A percentile compares a stretch with the other conserved stretches of the same genome.
Evolutionary conservation across 92 coral and sea anemone genomes (phyloP).

Genomic region (Porites lobata): DNA sequence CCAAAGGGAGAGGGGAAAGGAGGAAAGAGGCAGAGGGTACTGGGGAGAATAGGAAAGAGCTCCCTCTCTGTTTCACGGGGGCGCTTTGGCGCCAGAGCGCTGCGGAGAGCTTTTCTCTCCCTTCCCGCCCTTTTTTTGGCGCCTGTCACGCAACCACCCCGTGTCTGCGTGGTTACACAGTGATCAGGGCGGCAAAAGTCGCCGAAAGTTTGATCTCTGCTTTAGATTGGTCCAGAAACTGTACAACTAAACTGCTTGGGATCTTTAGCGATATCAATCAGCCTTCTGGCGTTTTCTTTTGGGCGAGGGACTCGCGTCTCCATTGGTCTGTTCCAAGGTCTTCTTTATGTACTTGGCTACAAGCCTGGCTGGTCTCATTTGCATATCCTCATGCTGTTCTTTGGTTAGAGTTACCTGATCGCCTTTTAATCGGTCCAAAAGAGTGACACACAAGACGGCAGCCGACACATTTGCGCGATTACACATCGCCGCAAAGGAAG

Average conservation of each 20-base stretch:
- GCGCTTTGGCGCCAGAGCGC: too few species aligned
- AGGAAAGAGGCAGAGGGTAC: too few species aligned
- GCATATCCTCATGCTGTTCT: conserved; percentile 85
- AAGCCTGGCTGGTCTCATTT: conserved; percentile 87
- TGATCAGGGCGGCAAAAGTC: too few species aligned
- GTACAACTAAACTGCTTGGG: not conserved
- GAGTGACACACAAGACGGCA: conserved; percentile 93
- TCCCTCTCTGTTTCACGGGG: too few species aligned
- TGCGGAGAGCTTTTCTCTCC: too few species aligned
- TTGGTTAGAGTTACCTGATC: conserved; percentile 82
- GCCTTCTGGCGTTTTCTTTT: conserved; percentile 19
- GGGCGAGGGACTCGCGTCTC: not conserved
- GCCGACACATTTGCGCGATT: conserved; percentile 93
- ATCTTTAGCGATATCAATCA: not conserved
- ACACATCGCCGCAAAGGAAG: conserved; percentile 97
- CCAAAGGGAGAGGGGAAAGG: too few species aligned
- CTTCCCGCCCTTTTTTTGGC: too few species aligned
- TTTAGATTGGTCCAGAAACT: too few species aligned
- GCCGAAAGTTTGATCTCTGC: too few species aligned
- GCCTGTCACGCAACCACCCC: too few species aligned
- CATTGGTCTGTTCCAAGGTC: conserved; percentile 43
- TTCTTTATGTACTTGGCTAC: conserved; percentile 82
- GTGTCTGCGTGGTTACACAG: too few species aligned
- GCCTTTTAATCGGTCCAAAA: conserved; percentile 82
- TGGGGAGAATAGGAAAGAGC: too few species aligned